Conservation (phyloP, 2,888 invertebrate genomes). For the Opisthograptis luteolata region DNA sequence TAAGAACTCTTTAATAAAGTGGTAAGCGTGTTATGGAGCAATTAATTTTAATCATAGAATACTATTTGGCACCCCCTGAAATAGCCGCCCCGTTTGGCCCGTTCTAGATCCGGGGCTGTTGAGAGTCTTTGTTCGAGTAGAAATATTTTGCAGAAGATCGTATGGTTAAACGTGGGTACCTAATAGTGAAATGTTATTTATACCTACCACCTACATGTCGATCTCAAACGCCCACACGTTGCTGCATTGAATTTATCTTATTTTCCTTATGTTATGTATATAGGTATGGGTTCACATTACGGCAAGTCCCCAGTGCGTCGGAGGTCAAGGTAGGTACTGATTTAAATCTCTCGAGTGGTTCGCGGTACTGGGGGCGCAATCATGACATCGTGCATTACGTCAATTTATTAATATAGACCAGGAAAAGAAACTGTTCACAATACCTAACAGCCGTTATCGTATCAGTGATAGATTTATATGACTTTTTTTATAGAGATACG, state of each 20-base stretch:
- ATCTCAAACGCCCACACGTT: background rate
- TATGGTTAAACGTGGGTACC: too few relatives aligned
- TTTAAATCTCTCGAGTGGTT: slow-evolving; percentile 12
- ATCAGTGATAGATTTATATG: background rate
- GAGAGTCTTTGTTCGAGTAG: too few relatives aligned
- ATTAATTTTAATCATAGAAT: too few relatives aligned
- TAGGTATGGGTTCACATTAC: background rate
- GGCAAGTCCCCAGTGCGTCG: background rate
- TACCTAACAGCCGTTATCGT: background rate
- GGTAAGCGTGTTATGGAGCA: too few relatives aligned
- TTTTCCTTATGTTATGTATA: slow-evolving; percentile 19
- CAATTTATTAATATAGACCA: slow-evolving; percentile 16
- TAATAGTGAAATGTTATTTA: too few relatives aligned
- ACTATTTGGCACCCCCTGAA: too few relatives aligned
- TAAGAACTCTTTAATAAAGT: too few relatives aligned
- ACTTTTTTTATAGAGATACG: too few relatives aligned
- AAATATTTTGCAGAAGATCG: too few relatives aligned
- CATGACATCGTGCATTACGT: slow-evolving; percentile 2
- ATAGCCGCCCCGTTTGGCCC: too few relatives aligned
- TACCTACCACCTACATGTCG: too few relatives aligned
- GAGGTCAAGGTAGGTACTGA: slow-evolving; percentile 11
- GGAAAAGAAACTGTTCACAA: slow-evolving; percentile 4
- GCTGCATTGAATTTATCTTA: background rate
- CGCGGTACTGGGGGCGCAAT: slow-evolving; percentile 10
- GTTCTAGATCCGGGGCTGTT: too few relatives aligned